Base-by-base conservation (phyloP, 2,888 invertebrate species). In the Epirrhoe tristata region DNA sequence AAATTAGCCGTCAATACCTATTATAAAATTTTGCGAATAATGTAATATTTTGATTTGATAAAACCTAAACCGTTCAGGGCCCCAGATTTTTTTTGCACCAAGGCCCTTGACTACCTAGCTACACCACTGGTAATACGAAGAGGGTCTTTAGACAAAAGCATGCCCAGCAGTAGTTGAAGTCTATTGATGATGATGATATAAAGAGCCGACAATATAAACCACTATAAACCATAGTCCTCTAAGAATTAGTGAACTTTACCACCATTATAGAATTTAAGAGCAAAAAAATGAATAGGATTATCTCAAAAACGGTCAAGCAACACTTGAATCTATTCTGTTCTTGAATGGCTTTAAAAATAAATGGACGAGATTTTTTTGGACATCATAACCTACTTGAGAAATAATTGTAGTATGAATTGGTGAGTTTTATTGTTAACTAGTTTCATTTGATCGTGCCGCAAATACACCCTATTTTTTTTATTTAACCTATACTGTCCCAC, bases 231-330 rank as follows among this genome's bases (percentile, higher is more conserved):
- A 51, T 57, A 56, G 51, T 43, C 12, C 12, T 4, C 8, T 36
- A 36, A 12, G 39, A 43, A 48, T 48, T 63, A 62, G 5, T 16
- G 3, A 43, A 56, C 31, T 31, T 52, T 43, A 50, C 34, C 43
- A 55, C 32, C 32, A 46, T n/a, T 36, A 34, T 51, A 16, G 36
- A 17, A 57, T 39, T 24, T 24, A 2, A 39, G 0, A 10, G 8
- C 61, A 66, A 57, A 57, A 24, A 6, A 34, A 17, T 66, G 57
- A 54, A 66, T 58, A 4, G 31, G 61, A 53, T 66, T 61, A 52
- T 51, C 48, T 43, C 43, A 34, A 51, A 61, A n/a, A 61, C 61
- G 14, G 39, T 60, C 43, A 54, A 6, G 4, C 52, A 56, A 60
- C 59, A 66, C 60, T 66, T 52, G 31, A 60, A 59, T 51, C 43